A percentile compares a stretch with the other conserved stretches of the same genome.
Conservation (phyloP, 2,888 invertebrate genomes). For the Rhamphomyia laevipes region DNA sequence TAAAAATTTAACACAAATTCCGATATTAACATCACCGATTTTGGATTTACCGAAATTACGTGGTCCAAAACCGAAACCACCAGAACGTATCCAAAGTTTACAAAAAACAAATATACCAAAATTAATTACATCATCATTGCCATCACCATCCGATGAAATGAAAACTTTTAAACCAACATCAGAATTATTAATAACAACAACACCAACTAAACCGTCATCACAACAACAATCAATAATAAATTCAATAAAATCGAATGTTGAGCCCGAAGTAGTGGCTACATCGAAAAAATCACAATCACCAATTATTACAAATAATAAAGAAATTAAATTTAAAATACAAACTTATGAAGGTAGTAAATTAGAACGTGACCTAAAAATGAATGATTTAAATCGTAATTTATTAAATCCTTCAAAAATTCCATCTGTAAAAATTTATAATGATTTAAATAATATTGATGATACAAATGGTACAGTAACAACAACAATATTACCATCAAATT, state of each 20-base stretch:
- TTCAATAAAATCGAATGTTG: not conserved
- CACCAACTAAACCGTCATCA: too few species aligned
- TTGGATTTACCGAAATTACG: constrained; percentile 17
- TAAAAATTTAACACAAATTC: not conserved
- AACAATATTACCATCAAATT: constrained; percentile 22
- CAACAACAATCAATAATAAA: not conserved
- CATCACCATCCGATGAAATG: constrained; percentile 25
- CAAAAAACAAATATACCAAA: constrained; percentile 34
- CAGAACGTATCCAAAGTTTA: constrained; percentile 33
- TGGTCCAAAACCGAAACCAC: constrained; percentile 35
- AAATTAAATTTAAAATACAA: constrained; percentile 36
- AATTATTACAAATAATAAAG: constrained; percentile 21
- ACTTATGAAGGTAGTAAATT: constrained; percentile 32
- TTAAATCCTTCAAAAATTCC: not conserved
- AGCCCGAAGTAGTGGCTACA: not conserved
- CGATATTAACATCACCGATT: constrained; percentile 9
- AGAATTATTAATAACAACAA: too few species aligned
- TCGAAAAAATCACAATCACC: constrained; percentile 12
- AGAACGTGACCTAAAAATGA: constrained; percentile 18
- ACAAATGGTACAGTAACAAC: too few species aligned
- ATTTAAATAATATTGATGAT: too few species aligned
- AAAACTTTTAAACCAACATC: constrained; percentile 27
- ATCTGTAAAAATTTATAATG: not conserved
- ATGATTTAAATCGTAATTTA: constrained; percentile 4
- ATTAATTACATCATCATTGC: constrained; percentile 13